Evolutionary conservation across 2,888 invertebrate species (phyloP).

Genomic region (Belgica antarctica): DNA sequence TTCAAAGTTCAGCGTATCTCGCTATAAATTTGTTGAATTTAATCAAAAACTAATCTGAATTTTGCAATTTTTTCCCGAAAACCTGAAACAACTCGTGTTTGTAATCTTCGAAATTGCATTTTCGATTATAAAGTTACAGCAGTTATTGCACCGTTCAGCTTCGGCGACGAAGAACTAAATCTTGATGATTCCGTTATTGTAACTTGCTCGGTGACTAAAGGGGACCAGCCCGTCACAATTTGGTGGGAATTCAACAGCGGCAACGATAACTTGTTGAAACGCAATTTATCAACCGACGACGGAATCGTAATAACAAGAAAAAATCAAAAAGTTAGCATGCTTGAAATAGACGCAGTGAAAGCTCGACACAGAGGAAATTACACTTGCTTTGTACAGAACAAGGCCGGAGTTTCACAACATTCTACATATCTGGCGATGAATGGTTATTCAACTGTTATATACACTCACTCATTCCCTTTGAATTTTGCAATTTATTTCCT

Average conservation of each 20-base stretch:
- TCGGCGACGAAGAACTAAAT: slow-evolving; percentile 69
- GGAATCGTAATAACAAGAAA: slow-evolving; percentile 60
- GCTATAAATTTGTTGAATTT: background rate
- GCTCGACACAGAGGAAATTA: slow-evolving; percentile 64
- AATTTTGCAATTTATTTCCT: slow-evolving; percentile 32
- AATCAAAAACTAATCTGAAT: background rate
- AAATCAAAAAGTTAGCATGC: slow-evolving; percentile 63
- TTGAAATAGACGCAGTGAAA: slow-evolving; percentile 63
- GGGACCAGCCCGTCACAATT: slow-evolving; percentile 58
- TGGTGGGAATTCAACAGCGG: slow-evolving; percentile 61
- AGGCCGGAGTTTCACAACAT: slow-evolving; percentile 58
- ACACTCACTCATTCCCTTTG: background rate
- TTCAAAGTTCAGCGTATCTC: too few relatives aligned
- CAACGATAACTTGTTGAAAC: slow-evolving; percentile 42
- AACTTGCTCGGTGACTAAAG: slow-evolving; percentile 56
- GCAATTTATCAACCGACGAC: slow-evolving; percentile 54
- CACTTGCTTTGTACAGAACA: slow-evolving; percentile 62
- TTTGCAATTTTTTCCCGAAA: slow-evolving; percentile 17
- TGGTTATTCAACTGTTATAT: slow-evolving; percentile 53
- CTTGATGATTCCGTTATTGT: slow-evolving; percentile 66
- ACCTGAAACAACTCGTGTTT: background rate
- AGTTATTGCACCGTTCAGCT: slow-evolving; percentile 69
- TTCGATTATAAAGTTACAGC: slow-evolving; percentile 59
- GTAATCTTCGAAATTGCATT: slow-evolving; percentile 46
- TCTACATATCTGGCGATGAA: slow-evolving; percentile 60